These are phyloP conservation scores for Orcinus orca DNA, from an alignment of 2,113 vertebrate genomes.

Conservation along the genomic window DNA sequence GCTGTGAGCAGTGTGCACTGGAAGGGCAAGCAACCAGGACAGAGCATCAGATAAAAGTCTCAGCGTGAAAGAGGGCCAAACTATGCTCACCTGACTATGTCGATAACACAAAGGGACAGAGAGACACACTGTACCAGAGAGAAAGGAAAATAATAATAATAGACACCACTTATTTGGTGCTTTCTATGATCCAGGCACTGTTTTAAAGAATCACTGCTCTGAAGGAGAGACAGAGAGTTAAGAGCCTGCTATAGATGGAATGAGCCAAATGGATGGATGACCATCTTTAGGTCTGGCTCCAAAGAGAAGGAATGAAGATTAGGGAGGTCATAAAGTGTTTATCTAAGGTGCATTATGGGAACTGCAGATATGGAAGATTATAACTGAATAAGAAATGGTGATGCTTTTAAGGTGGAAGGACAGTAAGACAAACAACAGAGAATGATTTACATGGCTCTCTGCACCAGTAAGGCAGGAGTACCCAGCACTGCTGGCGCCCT, in stretches of 20 bases:
- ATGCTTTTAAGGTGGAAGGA: neutral
- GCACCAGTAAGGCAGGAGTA: neutral
- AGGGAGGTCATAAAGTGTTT: slow-evolving; percentile 24
- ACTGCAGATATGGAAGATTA: neutral
- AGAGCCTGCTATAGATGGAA: neutral
- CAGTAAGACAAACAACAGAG: neutral
- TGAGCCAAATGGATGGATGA: neutral
- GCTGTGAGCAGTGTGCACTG: neutral
- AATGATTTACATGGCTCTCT: neutral
- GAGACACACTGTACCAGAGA: neutral
- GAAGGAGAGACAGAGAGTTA: neutral
- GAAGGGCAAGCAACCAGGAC: neutral
- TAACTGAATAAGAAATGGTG: neutral
- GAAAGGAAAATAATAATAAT: neutral
- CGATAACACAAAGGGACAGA: neutral
- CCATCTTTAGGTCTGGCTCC: neutral
- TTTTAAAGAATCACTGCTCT: neutral
- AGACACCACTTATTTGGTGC: neutral
- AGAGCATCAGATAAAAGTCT: neutral
- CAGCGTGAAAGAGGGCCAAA: neutral
- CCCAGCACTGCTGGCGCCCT: no score
- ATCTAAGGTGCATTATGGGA: neutral
- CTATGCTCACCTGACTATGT: neutral
- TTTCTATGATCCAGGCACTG: neutral
- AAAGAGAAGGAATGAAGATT: slow-evolving; percentile 41